Evolutionary conservation across 1,140 invertebrate species (phyloP).

Genomic region (Lordiphosa mommai): DNA sequence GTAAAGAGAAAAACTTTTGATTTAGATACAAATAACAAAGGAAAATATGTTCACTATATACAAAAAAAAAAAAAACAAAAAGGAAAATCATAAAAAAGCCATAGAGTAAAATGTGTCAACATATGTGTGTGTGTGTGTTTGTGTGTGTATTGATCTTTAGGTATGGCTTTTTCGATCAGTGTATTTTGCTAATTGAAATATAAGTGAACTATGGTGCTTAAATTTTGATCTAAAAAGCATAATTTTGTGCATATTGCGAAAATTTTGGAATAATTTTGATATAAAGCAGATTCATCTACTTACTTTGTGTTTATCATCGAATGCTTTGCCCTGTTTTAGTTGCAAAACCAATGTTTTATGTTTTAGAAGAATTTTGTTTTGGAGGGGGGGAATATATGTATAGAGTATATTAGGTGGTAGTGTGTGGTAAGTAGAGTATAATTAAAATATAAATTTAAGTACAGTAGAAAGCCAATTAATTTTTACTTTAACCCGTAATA

Average conservation of each 20-base stretch:
- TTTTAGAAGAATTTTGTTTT: slow-evolving; percentile 25
- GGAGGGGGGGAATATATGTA: slow-evolving; percentile 19
- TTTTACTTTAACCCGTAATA: slow-evolving; percentile 49
- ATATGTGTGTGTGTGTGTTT: slow-evolving; percentile 24
- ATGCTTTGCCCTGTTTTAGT: slow-evolving; percentile 77
- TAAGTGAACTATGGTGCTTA: slow-evolving; percentile 28
- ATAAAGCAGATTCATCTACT: slow-evolving; percentile 54
- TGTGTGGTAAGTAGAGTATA: slow-evolving; percentile 56
- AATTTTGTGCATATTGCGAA: slow-evolving; percentile 42
- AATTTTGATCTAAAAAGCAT: slow-evolving; percentile 50
- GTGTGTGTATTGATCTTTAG: slow-evolving; percentile 24
- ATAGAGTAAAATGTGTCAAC: slow-evolving; percentile 20
- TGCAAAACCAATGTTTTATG: slow-evolving; percentile 47
- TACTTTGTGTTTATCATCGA: slow-evolving; percentile 78
- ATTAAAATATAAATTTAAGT: slow-evolving; percentile 51
- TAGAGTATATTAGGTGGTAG: slow-evolving; percentile 34
- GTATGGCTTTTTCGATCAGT: slow-evolving; percentile 32
- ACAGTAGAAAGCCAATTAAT: slow-evolving; percentile 54
- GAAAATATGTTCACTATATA: slow-evolving; percentile 42
- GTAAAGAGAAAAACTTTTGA: slow-evolving; percentile 70
- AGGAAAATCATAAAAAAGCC: slow-evolving; percentile 34
- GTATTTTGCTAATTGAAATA: slow-evolving; percentile 22
- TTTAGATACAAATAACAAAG: slow-evolving; percentile 57
- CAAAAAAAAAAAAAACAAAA: slow-evolving; percentile 37
- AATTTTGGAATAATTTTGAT: slow-evolving; percentile 32